A percentile compares a stretch with the other conserved stretches of the same genome.
phyloP scores from a whole-genome alignment of 2,113 vertebrate genomes.

The Paradisaea rubra region DNA sequence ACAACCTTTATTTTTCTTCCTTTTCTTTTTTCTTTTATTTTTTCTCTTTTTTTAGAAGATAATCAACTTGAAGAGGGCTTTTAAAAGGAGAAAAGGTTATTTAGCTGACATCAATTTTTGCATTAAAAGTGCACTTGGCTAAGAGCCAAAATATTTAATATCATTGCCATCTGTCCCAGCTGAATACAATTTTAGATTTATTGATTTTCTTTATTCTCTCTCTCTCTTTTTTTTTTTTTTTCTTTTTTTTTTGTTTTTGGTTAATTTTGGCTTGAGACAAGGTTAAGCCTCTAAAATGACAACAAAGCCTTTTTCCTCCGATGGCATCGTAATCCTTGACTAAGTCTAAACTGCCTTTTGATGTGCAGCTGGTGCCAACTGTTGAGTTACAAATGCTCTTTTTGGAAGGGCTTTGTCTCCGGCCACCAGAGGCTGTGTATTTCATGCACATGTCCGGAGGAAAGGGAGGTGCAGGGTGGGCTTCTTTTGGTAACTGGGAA shows the following conservation, averaged over 20 bases:
- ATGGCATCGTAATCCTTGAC: neutral
- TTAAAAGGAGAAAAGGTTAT: conserved; percentile 57
- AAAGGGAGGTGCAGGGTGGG: neutral
- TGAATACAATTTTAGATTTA: conserved; percentile 41
- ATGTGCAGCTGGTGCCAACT: neutral
- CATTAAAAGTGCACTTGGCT: conserved; percentile 43
- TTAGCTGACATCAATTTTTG: conserved; percentile 39
- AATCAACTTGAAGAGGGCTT: conserved; percentile 5
- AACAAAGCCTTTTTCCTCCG: neutral
- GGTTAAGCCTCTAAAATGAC: neutral
- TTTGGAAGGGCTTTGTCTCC: neutral
- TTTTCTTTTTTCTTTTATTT: neutral
- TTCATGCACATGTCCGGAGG: neutral
- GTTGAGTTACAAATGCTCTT: neutral
- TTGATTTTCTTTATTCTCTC: neutral
- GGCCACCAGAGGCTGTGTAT: neutral
- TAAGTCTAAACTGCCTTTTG: neutral
- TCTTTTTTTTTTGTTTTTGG: neutral
- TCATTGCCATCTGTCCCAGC: conserved; percentile 38
- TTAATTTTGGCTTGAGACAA: neutral
- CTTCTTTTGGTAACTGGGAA: neutral
- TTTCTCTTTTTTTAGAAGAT: neutral
- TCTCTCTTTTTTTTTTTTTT: neutral
- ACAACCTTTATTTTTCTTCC: neutral
- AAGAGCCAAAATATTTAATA: conserved; percentile 40